Evolutionary conservation across 1,140 invertebrate genomes (phyloP).

Genomic region (Temnothorax curvispinosus): DNA sequence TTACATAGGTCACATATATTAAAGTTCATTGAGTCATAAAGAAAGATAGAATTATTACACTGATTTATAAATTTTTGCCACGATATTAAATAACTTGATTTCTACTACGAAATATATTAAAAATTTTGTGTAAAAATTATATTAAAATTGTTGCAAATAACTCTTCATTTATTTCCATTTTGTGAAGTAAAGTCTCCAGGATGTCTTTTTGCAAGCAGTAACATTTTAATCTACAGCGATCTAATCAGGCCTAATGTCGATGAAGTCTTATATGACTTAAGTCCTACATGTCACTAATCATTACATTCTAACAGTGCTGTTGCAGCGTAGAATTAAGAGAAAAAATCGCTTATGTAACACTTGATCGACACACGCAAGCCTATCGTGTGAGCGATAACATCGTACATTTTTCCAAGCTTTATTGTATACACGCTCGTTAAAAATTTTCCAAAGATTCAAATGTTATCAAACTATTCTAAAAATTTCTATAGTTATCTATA

Average conservation of each 20-base stretch:
- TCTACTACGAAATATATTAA: background rate
- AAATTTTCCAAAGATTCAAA: background rate
- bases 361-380: slow-evolving; percentile 32
- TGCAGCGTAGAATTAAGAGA: slow-evolving; percentile 48
- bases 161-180: background rate
- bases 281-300: slow-evolving; percentile 31
- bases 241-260: background rate
- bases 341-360: slow-evolving; percentile 57
- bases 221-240: background rate
- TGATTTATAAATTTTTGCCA: background rate
- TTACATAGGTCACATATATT: background rate
- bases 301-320: slow-evolving; percentile 43
- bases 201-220: slow-evolving; percentile 3
- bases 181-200: background rate
- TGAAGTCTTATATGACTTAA: slow-evolving; percentile 39
- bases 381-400: background rate
- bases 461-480: slow-evolving; percentile 6
- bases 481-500: background rate
- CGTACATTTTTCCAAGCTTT: background rate
- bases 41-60: slow-evolving; percentile 1
- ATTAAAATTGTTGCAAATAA: background rate
- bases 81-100: background rate
- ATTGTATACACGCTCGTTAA: background rate
- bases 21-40: background rate
- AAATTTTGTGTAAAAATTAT: background rate